Evolutionary conservation across 2,113 vertebrate genomes (phyloP), one percentile per base, ranked within the genome.

Genomic region (Podarcis muralis): DNA sequence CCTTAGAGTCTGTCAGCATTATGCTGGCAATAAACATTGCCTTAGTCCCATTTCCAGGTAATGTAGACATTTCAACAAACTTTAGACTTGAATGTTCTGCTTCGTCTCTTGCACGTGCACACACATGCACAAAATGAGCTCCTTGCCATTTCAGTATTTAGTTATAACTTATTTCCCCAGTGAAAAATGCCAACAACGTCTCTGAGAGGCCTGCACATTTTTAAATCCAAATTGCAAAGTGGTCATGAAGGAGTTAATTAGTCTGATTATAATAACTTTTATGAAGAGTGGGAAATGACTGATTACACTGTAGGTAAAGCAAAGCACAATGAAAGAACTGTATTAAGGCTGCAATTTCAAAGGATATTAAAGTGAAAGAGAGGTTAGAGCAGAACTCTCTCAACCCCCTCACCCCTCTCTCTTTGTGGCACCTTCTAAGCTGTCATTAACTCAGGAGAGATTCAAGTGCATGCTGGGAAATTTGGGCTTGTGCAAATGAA

Each of bases 11-110:
- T 3, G 0, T 89, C 71, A 59, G 30, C 48, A 13, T 53, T 90
- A 43, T 62, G 13, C 0, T 48, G 65, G 8, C 5, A 22, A 27
- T 89, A 83, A 89, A 87, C 6, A 43, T 3, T 71, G 9, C 1
- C 32, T 0, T 12, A 0, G 8, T 68, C 81, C 88, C 75, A 83
- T 1, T 69, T 91, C 15, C 22, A 82, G 0, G 0, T 72, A 66
- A 32, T 86, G 57, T 84, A 89, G 35, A 18, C 72, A 74, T 91
- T 92, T 92, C 72, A 91, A 53, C 1, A 13, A 27, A 88, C 18
- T 35, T 1, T 78, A 16, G 11, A 86, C 89, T 87, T 84, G 0
- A 92, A 25, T 83, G 82, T 74, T 86, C 79, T 35, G 71, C 48
- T 80, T 32, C 90, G n/a, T 80, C 87, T 88, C 32, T 90, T 7